Evolutionary conservation across 1,140 invertebrate genomes (phyloP).

Genomic region (Pseudomyrmex flavicornis): DNA sequence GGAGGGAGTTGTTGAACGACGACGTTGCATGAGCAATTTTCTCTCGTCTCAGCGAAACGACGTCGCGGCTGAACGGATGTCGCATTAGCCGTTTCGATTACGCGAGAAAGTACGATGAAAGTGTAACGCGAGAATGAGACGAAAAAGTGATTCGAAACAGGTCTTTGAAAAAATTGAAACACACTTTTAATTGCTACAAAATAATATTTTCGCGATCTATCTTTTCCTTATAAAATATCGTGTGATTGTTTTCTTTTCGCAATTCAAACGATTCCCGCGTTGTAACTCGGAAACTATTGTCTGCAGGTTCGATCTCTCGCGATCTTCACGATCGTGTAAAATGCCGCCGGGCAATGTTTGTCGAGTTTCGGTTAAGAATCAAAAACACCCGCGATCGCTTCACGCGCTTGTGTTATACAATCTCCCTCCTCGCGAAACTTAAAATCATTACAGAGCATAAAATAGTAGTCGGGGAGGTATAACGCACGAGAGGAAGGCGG

Average conservation of each 20-base stretch:
- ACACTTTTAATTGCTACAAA: background rate
- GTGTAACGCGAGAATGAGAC: background rate
- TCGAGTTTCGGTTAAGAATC: background rate
- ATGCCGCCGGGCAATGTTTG: background rate
- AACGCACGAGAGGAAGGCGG: background rate
- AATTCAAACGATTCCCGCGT: too few species aligned
- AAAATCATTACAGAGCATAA: constrained; percentile 11
- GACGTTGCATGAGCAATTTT: constrained; percentile 10
- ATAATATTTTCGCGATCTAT: background rate
- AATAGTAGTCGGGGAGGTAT: background rate
- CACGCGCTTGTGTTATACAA: constrained; percentile 1
- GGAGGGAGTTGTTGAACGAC: too few species aligned
- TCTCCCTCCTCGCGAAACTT: background rate
- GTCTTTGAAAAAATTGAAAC: too few species aligned
- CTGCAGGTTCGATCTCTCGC: background rate
- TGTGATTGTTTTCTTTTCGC: too few species aligned
- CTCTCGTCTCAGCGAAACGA: constrained; percentile 3
- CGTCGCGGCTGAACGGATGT: background rate
- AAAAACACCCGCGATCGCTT: constrained; percentile 12
- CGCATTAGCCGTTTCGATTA: constrained; percentile 37
- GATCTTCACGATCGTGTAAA: background rate
- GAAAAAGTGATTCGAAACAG: background rate
- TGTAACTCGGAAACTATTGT: background rate
- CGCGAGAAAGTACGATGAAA: background rate
- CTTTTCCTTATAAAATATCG: too few species aligned